phyloP scores from a whole-genome alignment of 2,888 invertebrate species.

The Acrobasis suavella region DNA sequence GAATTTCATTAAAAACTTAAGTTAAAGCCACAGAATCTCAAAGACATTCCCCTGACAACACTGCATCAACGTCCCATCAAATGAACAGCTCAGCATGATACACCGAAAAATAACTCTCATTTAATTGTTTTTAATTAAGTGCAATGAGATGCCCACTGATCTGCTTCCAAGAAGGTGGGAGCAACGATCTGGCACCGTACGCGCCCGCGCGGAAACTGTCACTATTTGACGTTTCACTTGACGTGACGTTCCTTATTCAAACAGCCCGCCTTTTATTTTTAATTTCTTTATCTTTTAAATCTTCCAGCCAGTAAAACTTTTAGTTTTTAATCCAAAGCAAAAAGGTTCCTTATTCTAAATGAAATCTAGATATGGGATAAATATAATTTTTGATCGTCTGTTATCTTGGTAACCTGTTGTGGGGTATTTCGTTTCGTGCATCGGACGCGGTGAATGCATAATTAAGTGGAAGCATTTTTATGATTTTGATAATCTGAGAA shows the following conservation, averaged over 20 bases:
- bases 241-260: constrained; percentile 79
- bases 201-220: constrained; percentile 81
- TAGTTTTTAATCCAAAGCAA: constrained; percentile 49
- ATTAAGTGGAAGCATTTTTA: constrained; percentile 76
- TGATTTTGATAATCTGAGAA: constrained; percentile 61
- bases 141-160: constrained; percentile 36
- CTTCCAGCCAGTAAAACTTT: constrained; percentile 53
- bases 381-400: constrained; percentile 68
- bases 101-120: constrained; percentile 25
- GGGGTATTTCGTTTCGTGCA: constrained; percentile 71
- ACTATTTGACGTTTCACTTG: constrained; percentile 80
- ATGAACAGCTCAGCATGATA: constrained; percentile 20
- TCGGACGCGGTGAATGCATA: constrained; percentile 77
- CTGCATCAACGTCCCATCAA: constrained; percentile 4
- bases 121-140: constrained; percentile 52
- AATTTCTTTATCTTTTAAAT: constrained; percentile 70
- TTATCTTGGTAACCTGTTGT: constrained; percentile 77
- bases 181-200: constrained; percentile 53
- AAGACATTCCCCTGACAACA: constrained; percentile 3
- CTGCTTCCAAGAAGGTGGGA: constrained; percentile 68
- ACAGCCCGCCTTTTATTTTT: constrained; percentile 75
- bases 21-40: background rate
- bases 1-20: background rate
- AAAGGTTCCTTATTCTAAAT: constrained; percentile 59
- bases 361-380: constrained; percentile 45